Percentiles rank a stretch among this genome's conserved stretches.
Evolutionary conservation across 2,797 vertebrate species (phyloP).

Genomic region (Acrossocheilus wenchowensis): DNA sequence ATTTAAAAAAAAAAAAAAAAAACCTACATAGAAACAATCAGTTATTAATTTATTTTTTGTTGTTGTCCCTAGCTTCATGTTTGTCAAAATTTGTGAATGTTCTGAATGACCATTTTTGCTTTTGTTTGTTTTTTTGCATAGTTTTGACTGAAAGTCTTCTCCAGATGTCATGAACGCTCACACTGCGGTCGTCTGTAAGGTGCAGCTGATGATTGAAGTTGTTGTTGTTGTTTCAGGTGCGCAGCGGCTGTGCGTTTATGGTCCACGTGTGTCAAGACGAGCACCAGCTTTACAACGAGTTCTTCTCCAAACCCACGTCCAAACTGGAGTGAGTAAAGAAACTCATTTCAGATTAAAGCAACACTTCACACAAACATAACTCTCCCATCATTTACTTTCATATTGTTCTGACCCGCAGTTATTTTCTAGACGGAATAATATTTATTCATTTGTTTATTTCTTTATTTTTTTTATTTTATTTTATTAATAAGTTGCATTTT

Average conservation of each 20-base stretch:
- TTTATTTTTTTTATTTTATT: not conserved
- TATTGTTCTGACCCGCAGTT: not conserved
- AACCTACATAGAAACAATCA: no score
- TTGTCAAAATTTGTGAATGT: not conserved
- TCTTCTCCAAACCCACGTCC: conserved; percentile 92
- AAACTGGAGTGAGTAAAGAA: conserved; percentile 91
- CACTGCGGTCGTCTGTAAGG: not conserved
- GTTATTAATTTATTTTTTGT: no score
- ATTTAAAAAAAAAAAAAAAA: no score
- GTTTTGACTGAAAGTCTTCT: not conserved
- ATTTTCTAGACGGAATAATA: not conserved
- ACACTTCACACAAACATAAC: not conserved
- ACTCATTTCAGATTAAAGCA: not conserved
- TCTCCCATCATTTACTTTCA: not conserved
- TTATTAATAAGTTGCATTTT: no score
- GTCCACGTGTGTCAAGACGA: conserved; percentile 99
- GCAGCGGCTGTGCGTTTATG: conserved; percentile 98
- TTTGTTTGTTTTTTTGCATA: not conserved
- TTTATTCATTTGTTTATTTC: not conserved
- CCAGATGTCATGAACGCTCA: not conserved
- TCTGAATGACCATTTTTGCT: not conserved
- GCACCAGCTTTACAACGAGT: conserved; percentile 94
- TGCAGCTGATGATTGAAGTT: not conserved
- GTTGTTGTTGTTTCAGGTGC: conserved; percentile 80
- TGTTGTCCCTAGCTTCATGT: no score